Percentiles rank a stretch among this genome's conserved stretches.
These are phyloP conservation scores for Molothrus aeneus DNA, from an alignment of 2,797 vertebrate genomes.

Conservation along the genomic window DNA sequence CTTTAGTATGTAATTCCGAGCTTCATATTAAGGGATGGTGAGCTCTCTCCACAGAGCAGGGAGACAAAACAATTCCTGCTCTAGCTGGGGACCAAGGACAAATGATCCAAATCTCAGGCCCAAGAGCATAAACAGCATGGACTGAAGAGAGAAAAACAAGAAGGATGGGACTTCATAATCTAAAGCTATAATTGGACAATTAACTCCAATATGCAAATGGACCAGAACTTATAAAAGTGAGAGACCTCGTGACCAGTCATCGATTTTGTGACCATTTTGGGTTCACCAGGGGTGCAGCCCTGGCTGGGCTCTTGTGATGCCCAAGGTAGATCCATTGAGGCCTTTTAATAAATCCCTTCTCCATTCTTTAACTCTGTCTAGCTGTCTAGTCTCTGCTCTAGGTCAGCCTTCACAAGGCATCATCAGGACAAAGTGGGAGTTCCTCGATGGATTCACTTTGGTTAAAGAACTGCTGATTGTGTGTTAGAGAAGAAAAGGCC, in stretches of 20 bases:
- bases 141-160: not conserved
- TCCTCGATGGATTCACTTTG: rapidly evolving
- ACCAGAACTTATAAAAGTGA: not conserved
- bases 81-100: not conserved
- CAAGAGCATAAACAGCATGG: not conserved
- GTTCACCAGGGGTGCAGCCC: not conserved
- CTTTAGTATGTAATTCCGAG: not conserved
- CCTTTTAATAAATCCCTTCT: not conserved
- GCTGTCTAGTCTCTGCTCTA: not conserved
- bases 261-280: not conserved
- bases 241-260: rapidly evolving
- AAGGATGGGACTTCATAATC: not conserved
- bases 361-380: not conserved
- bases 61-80: not conserved
- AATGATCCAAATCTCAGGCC: not conserved
- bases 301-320: not conserved
- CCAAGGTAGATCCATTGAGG: not conserved
- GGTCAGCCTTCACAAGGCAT: not conserved
- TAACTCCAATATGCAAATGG: not conserved
- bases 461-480: not conserved
- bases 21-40: not conserved
- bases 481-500: not conserved
- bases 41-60: not conserved
- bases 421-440: not conserved
- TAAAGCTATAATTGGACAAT: not conserved